Evolutionary conservation across 2,888 invertebrate genomes (phyloP).

Genomic region (Scaptomyza flava): DNA sequence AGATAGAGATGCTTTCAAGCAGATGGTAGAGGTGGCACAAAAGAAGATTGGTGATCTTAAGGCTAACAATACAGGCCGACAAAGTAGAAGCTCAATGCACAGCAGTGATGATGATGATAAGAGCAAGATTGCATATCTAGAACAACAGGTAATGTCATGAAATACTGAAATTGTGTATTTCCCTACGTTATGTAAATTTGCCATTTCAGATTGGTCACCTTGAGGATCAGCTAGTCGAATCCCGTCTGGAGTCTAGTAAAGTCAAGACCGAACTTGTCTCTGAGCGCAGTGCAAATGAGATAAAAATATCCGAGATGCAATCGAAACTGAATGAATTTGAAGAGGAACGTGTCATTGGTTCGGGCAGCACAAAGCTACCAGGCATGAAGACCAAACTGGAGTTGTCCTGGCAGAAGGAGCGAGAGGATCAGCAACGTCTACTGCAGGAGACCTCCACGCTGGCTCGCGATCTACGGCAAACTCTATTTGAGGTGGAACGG

Average conservation of each 20-base stretch:
- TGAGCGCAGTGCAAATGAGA: conserved; percentile 93
- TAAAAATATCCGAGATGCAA: conserved; percentile 94
- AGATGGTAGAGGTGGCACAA: conserved; percentile 95
- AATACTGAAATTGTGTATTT: too few relatives aligned
- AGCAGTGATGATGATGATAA: conserved; percentile 91
- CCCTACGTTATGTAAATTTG: too few relatives aligned
- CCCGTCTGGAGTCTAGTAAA: conserved; percentile 92
- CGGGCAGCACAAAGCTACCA: conserved; percentile 93
- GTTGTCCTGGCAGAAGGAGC: conserved; percentile 96
- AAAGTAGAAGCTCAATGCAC: conserved; percentile 87
- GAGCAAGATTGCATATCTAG: conserved; percentile 89
- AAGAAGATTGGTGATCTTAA: conserved; percentile 92
- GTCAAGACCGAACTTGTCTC: conserved; percentile 95
- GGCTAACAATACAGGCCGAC: conserved; percentile 85
- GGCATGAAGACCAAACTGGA: conserved; percentile 95
- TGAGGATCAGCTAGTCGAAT: conserved; percentile 95
- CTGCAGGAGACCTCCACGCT: conserved; percentile 95
- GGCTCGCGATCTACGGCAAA: conserved; percentile 94
- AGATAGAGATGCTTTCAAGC: conserved; percentile 94
- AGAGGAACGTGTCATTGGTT: conserved; percentile 93
- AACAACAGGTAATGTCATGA: conserved; percentile 88
- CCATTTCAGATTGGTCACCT: conserved; percentile 87
- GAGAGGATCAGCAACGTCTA: conserved; percentile 95
- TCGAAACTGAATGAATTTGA: conserved; percentile 91
- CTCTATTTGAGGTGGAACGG: conserved; percentile 94